Conservation (phyloP, 37 sponge, comb jelly and placozoan genomes). For the Aplysina aerophoba region DNA sequence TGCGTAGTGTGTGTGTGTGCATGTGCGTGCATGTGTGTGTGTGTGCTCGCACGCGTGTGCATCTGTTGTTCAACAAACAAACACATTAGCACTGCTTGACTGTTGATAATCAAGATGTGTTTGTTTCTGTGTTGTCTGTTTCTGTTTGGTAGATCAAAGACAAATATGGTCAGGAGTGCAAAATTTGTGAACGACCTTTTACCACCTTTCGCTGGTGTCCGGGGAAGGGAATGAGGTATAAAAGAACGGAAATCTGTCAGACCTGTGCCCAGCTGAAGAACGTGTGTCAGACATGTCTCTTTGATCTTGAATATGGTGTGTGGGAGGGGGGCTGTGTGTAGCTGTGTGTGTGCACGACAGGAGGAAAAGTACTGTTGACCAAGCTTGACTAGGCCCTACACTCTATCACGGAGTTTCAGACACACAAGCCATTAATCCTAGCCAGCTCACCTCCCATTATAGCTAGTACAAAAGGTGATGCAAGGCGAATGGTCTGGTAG, state of each 20-base stretch:
- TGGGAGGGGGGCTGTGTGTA: neutral
- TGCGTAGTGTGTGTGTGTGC: constrained; percentile 4
- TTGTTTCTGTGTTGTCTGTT: constrained; percentile 16
- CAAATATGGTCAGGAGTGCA: constrained; percentile 94
- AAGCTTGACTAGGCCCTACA: too few species aligned
- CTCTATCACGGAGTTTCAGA: too few species aligned
- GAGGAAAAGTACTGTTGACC: too few species aligned
- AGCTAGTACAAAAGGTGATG: too few species aligned
- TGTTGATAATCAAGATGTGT: constrained; percentile 21
- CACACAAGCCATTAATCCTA: too few species aligned
- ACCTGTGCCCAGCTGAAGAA: constrained; percentile 98
- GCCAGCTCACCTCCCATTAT: too few species aligned
- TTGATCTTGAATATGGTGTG: constrained; percentile 67
- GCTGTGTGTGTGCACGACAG: neutral
- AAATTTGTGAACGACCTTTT: constrained; percentile 95
- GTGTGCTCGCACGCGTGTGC: neutral
- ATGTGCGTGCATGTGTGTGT: constrained; percentile 1
- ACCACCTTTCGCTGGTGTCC: constrained; percentile 99
- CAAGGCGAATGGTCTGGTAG: too few species aligned
- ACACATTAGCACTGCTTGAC: too few species aligned
- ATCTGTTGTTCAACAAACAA: neutral
- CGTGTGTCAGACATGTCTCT: constrained; percentile 98
- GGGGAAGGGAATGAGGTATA: constrained; percentile 96
- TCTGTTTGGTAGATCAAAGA: constrained; percentile 72
- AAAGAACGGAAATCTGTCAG: constrained; percentile 98